phyloP scores from a whole-genome alignment of 2,888 invertebrate genomes.

The Papilio gigon region DNA sequence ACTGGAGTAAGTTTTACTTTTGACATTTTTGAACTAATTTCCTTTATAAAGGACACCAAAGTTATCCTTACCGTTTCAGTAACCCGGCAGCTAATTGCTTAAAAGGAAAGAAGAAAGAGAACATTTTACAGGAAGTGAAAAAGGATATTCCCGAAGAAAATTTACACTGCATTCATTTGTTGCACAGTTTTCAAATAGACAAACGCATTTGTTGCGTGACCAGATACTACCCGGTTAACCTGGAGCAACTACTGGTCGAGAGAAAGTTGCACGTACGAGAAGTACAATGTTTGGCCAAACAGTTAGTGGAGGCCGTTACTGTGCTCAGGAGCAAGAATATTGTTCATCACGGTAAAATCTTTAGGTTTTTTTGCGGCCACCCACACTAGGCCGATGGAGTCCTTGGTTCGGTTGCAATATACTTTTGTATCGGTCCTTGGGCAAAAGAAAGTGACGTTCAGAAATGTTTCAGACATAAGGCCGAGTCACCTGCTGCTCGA shows the following conservation, averaged over 20 bases:
- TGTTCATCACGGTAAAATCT: conserved; percentile 66
- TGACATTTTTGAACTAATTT: neutral
- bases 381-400: too few relatives aligned
- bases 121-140: conserved; percentile 54
- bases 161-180: conserved; percentile 50
- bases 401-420: too few relatives aligned
- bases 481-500: conserved; percentile 65
- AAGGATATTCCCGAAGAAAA: conserved; percentile 50
- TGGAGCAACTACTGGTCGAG: conserved; percentile 50
- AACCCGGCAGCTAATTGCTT: conserved; percentile 5
- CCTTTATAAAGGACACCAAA: neutral
- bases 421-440: too few relatives aligned
- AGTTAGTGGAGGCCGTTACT: conserved; percentile 60
- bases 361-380: too few relatives aligned
- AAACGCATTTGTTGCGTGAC: conserved; percentile 57
- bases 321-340: conserved; percentile 56
- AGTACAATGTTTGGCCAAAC: conserved; percentile 58
- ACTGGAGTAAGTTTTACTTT: conserved; percentile 52
- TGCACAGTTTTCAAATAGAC: conserved; percentile 49
- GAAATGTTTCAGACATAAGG: conserved; percentile 64
- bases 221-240: conserved; percentile 62
- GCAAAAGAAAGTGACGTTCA: too few relatives aligned
- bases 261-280: conserved; percentile 55
- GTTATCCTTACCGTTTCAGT: conserved; percentile 16
- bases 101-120: conserved; percentile 45